phyloP scores from a whole-genome alignment of 2,888 invertebrate species.

The Folsomia candida region DNA sequence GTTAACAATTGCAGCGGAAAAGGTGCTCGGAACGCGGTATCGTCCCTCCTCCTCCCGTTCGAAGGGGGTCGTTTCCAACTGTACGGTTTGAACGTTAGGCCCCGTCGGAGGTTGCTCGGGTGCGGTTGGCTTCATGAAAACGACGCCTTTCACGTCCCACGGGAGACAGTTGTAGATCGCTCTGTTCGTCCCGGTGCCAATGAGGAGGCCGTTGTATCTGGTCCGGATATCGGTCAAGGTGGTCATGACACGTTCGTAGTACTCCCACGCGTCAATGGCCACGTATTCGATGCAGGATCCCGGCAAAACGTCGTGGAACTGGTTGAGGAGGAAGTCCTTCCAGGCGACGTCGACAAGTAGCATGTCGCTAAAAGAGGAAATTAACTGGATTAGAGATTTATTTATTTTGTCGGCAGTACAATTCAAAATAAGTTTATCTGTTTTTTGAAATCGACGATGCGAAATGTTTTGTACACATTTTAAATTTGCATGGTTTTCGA shows the following conservation, averaged over 20 bases:
- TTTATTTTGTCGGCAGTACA: too few species aligned
- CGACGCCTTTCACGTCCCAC: constrained; percentile 39
- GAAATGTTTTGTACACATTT: too few species aligned
- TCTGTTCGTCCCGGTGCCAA: constrained; percentile 29
- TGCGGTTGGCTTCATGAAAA: constrained; percentile 41
- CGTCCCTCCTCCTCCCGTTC: constrained; percentile 31
- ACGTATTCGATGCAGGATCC: constrained; percentile 56
- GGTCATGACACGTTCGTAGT: constrained; percentile 44
- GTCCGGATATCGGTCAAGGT: constrained; percentile 26
- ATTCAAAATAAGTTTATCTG: too few species aligned
- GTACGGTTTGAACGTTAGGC: too few species aligned
- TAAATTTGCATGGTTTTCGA: too few species aligned
- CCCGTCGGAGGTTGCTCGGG: constrained; percentile 29
- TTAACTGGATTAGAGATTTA: too few species aligned
- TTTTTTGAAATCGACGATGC: too few species aligned
- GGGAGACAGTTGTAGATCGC: constrained; percentile 39
- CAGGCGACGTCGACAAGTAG: constrained; percentile 52
- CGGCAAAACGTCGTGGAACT: constrained; percentile 60
- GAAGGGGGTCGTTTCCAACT: constrained; percentile 21
- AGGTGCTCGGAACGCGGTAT: constrained; percentile 37
- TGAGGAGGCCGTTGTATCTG: constrained; percentile 28
- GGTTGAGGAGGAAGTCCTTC: constrained; percentile 58
- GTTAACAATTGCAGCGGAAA: constrained; percentile 37
- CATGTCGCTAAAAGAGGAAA: constrained; percentile 26
- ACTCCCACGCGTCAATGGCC: constrained; percentile 54